Conservation (phyloP, 2,113 vertebrate species). For the human (Homo sapiens) region DNA sequence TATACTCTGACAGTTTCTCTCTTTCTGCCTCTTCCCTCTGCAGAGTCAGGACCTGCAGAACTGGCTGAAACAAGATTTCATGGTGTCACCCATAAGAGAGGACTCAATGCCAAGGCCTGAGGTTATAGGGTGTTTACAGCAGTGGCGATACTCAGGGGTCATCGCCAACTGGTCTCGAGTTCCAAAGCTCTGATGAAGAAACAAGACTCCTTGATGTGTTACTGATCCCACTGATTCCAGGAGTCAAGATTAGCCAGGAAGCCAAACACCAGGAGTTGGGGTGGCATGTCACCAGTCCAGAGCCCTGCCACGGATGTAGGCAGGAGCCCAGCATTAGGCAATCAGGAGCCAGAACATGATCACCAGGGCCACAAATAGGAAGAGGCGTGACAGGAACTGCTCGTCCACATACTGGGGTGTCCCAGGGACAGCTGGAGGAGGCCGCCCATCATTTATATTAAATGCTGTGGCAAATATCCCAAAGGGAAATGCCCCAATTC, state of each 20-base stretch:
- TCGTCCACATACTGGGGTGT: constrained; percentile 97
- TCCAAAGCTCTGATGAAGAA: constrained; percentile 77
- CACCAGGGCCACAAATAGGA: constrained; percentile 97
- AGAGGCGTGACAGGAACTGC: constrained; percentile 98
- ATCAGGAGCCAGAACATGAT: constrained; percentile 99
- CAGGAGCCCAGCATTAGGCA: constrained; percentile 85
- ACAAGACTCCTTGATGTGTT: constrained; percentile 72
- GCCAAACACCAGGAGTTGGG: constrained; percentile 77
- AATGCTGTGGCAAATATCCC: no score
- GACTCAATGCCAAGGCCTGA: constrained; percentile 62
- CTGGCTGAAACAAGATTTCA: constrained; percentile 75
- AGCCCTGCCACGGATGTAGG: constrained; percentile 60
- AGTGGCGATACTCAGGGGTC: constrained; percentile 57
- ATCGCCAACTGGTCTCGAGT: constrained; percentile 75
- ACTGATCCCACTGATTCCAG: constrained; percentile 70
- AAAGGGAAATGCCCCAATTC: no score
- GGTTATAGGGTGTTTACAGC: constrained; percentile 67
- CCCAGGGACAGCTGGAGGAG: constrained; percentile 92
- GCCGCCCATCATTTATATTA: no score
- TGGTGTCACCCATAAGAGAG: constrained; percentile 62
- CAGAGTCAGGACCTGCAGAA: constrained; percentile 58
- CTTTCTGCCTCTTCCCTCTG: constrained; percentile 52
- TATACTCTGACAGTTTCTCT: constrained; percentile 24
- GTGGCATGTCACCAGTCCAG: constrained; percentile 76
- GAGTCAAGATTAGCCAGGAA: constrained; percentile 72